These are phyloP conservation scores for Danio kyathit DNA, from an alignment of 2,797 vertebrate genomes.

Conservation along the genomic window DNA sequence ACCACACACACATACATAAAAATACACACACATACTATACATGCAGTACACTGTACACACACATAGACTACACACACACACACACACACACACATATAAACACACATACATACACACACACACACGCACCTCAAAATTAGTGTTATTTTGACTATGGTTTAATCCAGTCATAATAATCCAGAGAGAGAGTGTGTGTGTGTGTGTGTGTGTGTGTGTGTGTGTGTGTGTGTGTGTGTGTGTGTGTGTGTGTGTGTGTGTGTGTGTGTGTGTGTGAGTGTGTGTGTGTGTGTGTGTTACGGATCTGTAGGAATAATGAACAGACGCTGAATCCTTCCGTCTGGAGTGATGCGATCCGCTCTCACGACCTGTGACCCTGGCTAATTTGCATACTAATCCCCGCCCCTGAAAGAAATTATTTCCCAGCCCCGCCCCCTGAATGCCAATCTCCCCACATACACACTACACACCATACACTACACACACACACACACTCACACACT, in stretches of 20 bases:
- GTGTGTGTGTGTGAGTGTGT: conserved; percentile 41
- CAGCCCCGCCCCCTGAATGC: too few relatives aligned
- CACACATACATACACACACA: not conserved
- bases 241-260: conserved; percentile 1
- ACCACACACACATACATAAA: too few relatives aligned
- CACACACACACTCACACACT: too few relatives aligned
- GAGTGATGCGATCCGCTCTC: conserved; percentile 26
- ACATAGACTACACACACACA: not conserved
- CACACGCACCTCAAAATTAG: too few relatives aligned
- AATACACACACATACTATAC: too few relatives aligned
- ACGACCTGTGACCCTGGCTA: conserved; percentile 22
- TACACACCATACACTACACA: too few relatives aligned
- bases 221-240: conserved; percentile 35
- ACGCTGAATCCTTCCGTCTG: not conserved
- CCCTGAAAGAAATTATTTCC: not conserved
- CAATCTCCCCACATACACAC: too few relatives aligned
- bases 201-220: conserved; percentile 30
- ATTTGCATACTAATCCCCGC: conserved; percentile 40
- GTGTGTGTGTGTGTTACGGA: conserved; percentile 10
- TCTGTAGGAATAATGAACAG: conserved; percentile 3
- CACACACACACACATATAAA: not conserved
- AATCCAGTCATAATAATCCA: too few relatives aligned
- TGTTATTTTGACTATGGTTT: too few relatives aligned
- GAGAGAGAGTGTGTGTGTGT: conserved; percentile 6
- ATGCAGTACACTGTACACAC: too few relatives aligned